Evolutionary conservation across 2,113 vertebrate species (phyloP), one percentile per base, ranked within the genome.

Genomic region (Irena cyanogastra): DNA sequence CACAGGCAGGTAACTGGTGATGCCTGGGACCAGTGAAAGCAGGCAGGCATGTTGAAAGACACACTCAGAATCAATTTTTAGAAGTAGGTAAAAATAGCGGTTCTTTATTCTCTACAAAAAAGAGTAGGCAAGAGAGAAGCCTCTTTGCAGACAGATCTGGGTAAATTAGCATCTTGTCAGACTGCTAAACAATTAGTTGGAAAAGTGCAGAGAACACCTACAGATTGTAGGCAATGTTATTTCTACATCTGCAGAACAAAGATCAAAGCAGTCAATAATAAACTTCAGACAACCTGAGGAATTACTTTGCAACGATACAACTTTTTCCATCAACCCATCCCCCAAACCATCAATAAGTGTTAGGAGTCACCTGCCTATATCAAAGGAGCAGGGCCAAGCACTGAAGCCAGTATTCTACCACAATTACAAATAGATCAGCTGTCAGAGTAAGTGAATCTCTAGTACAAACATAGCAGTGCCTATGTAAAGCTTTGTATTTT

Each of bases 261-360:
- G 90, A 96, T 96, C 90, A 96, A 96, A 96, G 93, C 44, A 61
- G 69, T 95, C 69, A 75, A 71, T 75, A 83, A 89, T 44, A 92
- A 91, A 84, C 86, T 90, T 81, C 86, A 92, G 93, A 90, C 84
- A 80, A 92, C 83, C 68, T 49, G 69, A 94, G 69, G 87, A 96
- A 90, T 70, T 93, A 39, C 83, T 75, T 95, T 88, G 90, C 92
- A 93, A 76, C 5, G 22, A 71, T 80, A 87, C 87, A 37, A 77
- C 64, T 59, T 86, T 54, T 93, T 66, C 79, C 50, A 78, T 83
- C 82, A 81, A 84, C 70, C 42, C 35, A 35, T 27, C 28, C 53
- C 63, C 59, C 27, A 42, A 77, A 72, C 56, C 52, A 97, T 93
- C 56, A 70, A 31, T 91, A 90, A 90, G 60, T 15, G 41, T 47